Percentiles rank a stretch among this genome's conserved stretches.
Evolutionary conservation across 2,797 vertebrate species (phyloP).

Genomic region (Sebastes iracundus): DNA sequence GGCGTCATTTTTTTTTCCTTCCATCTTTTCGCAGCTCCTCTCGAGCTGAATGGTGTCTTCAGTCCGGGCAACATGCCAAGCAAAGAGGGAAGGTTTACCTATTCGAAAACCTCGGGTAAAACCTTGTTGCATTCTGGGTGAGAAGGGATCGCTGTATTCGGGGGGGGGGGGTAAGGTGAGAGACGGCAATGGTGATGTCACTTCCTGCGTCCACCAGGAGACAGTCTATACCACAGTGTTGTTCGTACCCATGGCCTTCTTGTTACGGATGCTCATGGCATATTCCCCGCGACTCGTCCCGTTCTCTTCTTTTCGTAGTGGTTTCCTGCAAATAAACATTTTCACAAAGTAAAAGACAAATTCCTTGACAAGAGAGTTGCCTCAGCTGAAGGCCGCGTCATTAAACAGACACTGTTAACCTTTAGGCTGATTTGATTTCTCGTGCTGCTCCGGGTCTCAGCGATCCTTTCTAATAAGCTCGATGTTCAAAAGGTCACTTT

Average conservation of each 20-base stretch:
- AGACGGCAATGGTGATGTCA: constrained; percentile 42
- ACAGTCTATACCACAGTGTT: constrained; percentile 87
- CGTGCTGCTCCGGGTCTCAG: constrained; percentile 53
- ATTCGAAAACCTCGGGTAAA: constrained; percentile 55
- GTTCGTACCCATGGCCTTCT: constrained; percentile 88
- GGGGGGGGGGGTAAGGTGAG: background rate
- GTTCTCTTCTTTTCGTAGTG: constrained; percentile 94
- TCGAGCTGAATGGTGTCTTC: constrained; percentile 60
- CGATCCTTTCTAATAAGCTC: constrained; percentile 73
- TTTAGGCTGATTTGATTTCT: constrained; percentile 74
- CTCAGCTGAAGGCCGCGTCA: constrained; percentile 52
- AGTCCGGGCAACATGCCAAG: constrained; percentile 69
- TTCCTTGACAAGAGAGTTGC: constrained; percentile 17
- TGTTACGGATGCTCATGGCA: constrained; percentile 94
- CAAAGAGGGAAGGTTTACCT: constrained; percentile 70
- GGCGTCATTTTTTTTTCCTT: constrained; percentile 50
- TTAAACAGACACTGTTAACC: constrained; percentile 68
- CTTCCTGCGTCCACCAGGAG: constrained; percentile 54
- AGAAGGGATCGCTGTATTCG: constrained; percentile 46
- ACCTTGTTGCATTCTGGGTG: constrained; percentile 62
- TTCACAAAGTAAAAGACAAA: constrained; percentile 43
- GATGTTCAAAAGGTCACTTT: constrained; percentile 77
- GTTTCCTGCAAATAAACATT: constrained; percentile 89
- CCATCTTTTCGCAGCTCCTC: constrained; percentile 52
- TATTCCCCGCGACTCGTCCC: constrained; percentile 92